Conservation (phyloP, 2,888 invertebrate species). For the Oscheius sp. region DNA sequence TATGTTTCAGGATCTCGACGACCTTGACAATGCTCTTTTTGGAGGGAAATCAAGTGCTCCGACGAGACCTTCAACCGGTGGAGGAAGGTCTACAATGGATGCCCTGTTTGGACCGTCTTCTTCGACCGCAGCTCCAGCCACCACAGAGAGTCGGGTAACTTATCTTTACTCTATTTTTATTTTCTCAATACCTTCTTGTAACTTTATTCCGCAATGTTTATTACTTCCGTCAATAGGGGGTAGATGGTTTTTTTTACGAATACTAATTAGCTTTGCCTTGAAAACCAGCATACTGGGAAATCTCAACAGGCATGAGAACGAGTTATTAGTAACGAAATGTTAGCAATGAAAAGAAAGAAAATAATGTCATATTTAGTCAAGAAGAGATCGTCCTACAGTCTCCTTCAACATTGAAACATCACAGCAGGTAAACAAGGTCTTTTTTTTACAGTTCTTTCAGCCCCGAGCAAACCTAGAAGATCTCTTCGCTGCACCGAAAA, state of each 20-base stretch:
- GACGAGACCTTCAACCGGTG: neutral
- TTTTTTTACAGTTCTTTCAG: neutral
- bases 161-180: too few relatives aligned
- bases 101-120: conserved; percentile 4
- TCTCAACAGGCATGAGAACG: neutral
- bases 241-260: neutral
- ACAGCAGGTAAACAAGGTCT: neutral
- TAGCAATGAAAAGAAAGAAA: neutral
- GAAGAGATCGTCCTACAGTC: conserved; percentile 15
- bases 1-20: conserved; percentile 27
- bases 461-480: conserved; percentile 16
- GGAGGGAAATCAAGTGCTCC: conserved; percentile 11
- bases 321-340: conserved; percentile 8
- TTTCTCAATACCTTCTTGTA: too few relatives aligned
- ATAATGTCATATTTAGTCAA: neutral
- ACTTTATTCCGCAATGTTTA: too few relatives aligned
- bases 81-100: neutral
- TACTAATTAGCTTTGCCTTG: too few relatives aligned
- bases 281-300: too few relatives aligned
- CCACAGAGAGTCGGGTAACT: too few relatives aligned
- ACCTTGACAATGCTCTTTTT: conserved; percentile 29
- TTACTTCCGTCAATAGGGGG: neutral
- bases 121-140: too few relatives aligned
- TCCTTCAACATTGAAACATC: conserved; percentile 14
- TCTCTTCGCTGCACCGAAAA: conserved; percentile 1